Evolutionary conservation across 2,888 invertebrate genomes (phyloP).

Genomic region (Chrysolina oricalcia): DNA sequence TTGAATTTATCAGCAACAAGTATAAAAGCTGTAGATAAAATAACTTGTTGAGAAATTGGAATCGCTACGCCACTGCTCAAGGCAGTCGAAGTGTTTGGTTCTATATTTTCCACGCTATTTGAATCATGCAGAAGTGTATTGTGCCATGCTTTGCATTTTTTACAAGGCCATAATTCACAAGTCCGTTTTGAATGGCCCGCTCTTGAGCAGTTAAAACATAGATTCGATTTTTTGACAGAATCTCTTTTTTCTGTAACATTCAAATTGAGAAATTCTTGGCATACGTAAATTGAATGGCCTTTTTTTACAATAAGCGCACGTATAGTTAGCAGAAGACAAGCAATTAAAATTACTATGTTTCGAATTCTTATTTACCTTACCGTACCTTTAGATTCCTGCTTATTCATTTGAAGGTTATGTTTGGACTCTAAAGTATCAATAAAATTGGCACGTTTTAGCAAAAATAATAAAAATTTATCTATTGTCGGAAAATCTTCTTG

Average conservation of each 20-base stretch:
- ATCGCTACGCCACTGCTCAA: no score
- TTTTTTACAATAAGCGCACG: slow-evolving; percentile 26
- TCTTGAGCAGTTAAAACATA: slow-evolving; percentile 30
- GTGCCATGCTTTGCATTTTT: no score
- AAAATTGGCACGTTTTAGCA: slow-evolving; percentile 24
- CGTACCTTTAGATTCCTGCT: background rate
- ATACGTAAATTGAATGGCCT: no score
- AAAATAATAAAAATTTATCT: slow-evolving; percentile 21
- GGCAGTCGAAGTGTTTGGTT: no score
- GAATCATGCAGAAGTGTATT: no score
- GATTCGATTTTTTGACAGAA: slow-evolving; percentile 19
- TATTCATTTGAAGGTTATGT: no score
- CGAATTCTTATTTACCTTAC: background rate
- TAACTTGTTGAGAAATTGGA: no score
- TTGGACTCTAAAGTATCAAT: slow-evolving; percentile 23
- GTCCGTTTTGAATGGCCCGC: slow-evolving; percentile 5
- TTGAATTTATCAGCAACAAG: no score
- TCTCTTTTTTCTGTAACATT: background rate
- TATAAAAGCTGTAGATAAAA: no score
- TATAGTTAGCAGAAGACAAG: slow-evolving; percentile 9
- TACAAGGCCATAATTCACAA: slow-evolving; percentile 19
- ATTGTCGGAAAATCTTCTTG: slow-evolving; percentile 6
- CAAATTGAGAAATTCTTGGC: slow-evolving; percentile 6
- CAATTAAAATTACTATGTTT: background rate
- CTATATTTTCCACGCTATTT: no score